Percentiles rank a stretch among this genome's conserved stretches.
phyloP scores from a whole-genome alignment of 2,113 vertebrate species.

The Paedocypris sp. region DNA sequence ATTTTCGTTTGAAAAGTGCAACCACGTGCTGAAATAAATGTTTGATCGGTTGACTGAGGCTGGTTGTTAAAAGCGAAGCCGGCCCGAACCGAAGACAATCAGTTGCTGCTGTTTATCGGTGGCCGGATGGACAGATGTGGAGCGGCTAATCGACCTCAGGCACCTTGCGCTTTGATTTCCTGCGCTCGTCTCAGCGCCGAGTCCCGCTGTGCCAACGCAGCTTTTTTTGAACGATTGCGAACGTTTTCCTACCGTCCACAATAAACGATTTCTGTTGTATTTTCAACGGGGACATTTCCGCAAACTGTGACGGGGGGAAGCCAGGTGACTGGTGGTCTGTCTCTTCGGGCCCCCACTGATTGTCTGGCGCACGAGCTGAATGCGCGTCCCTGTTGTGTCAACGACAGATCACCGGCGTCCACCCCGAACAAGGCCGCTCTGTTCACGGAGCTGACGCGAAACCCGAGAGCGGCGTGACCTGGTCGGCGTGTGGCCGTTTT shows the following conservation, averaged over 20 bases:
- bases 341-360: constrained; percentile 18
- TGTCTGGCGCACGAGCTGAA: constrained; percentile 32
- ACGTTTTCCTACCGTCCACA: too few species aligned
- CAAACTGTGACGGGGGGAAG: constrained; percentile 12
- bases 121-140: constrained; percentile 33
- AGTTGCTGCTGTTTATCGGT: constrained; percentile 40
- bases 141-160: constrained; percentile 46
- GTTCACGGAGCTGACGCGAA: constrained; percentile 34
- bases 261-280: too few species aligned
- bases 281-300: too few species aligned
- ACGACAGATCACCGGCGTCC: constrained; percentile 30
- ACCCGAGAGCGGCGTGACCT: constrained; percentile 37
- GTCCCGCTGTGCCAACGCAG: neutral
- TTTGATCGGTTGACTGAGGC: too few species aligned
- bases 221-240: too few species aligned
- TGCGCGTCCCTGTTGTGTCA: constrained; percentile 31
- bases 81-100: too few species aligned
- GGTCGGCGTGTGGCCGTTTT: constrained; percentile 25
- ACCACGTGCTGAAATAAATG: too few species aligned
- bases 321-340: constrained; percentile 15
- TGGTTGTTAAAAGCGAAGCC: too few species aligned
- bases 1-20: too few species aligned
- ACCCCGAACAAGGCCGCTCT: constrained; percentile 38
- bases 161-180: constrained; percentile 61
- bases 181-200: constrained; percentile 6